These are phyloP conservation scores for Daktulosphaira vitifoliae DNA, from an alignment of 1,140 invertebrate genomes.

Conservation along the genomic window DNA sequence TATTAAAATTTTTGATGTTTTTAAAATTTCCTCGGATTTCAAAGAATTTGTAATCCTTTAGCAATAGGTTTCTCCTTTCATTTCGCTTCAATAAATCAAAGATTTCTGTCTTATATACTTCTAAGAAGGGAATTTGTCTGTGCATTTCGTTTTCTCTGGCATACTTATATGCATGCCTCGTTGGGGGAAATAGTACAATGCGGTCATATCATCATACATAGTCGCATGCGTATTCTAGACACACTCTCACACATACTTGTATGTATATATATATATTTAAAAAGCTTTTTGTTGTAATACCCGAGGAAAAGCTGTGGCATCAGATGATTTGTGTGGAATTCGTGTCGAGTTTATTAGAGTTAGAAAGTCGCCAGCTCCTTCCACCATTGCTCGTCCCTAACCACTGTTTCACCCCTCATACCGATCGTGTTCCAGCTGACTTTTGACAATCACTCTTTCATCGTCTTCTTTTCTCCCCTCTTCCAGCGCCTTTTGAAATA, in stretches of 20 bases:
- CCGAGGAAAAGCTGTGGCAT: constrained; percentile 12
- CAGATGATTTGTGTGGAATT: constrained; percentile 32
- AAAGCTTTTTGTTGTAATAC: constrained; percentile 31
- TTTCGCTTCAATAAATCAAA: constrained; percentile 31
- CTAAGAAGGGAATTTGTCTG: too few relatives aligned
- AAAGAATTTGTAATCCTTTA: constrained; percentile 7
- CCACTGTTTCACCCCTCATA: too few relatives aligned
- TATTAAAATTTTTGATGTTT: too few relatives aligned
- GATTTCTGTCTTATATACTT: not conserved
- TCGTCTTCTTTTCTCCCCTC: not conserved
- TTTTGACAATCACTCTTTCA: constrained; percentile 18
- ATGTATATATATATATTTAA: constrained; percentile 31
- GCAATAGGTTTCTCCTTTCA: not conserved
- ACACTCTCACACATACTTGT: too few relatives aligned
- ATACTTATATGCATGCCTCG: too few relatives aligned
- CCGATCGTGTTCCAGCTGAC: constrained; percentile 18
- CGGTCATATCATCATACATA: too few relatives aligned
- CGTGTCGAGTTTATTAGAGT: constrained; percentile 33
- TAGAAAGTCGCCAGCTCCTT: not conserved
- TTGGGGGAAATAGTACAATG: too few relatives aligned
- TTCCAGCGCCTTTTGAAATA: not conserved
- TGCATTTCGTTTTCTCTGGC: too few relatives aligned
- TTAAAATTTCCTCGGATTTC: constrained; percentile 22
- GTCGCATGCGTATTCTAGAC: too few relatives aligned
- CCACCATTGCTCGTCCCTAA: too few relatives aligned